Conservation (phyloP, 2,113 vertebrate species). For the Herpailurus yagouaroundi region DNA sequence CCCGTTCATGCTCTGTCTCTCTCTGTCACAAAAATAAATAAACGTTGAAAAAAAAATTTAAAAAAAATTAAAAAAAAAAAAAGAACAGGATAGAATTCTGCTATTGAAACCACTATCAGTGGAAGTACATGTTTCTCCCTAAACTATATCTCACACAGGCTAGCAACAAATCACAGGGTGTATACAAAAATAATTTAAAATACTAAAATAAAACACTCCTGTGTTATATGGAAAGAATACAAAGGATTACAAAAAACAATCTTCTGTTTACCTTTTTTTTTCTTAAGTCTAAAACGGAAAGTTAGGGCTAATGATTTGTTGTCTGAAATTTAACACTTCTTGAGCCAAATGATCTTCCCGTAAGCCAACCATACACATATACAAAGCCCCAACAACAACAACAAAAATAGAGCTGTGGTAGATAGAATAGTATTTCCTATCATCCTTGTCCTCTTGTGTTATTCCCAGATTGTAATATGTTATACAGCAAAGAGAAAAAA, state of each 20-base stretch:
- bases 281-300: neutral
- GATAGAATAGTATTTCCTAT: neutral
- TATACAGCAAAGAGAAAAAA: neutral
- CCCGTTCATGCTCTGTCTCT: too few species aligned
- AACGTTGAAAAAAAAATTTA: conserved; percentile 16
- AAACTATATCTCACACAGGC: conserved; percentile 29
- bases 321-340: neutral
- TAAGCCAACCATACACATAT: too few species aligned
- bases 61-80: neutral
- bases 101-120: conserved; percentile 60
- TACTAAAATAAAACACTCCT: neutral
- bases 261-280: neutral
- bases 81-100: neutral
- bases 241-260: neutral
- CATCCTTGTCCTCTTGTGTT: fast-evolving
- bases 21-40: too few species aligned
- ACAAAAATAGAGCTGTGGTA: neutral
- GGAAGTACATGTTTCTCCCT: conserved; percentile 30
- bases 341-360: neutral
- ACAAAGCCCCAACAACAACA: neutral
- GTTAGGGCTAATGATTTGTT: neutral
- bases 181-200: conserved; percentile 15
- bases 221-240: neutral
- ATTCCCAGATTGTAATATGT: neutral
- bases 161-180: conserved; percentile 37